Conservation (phyloP, 2,797 vertebrate genomes). For the Pteronotus mesoamericanus region DNA sequence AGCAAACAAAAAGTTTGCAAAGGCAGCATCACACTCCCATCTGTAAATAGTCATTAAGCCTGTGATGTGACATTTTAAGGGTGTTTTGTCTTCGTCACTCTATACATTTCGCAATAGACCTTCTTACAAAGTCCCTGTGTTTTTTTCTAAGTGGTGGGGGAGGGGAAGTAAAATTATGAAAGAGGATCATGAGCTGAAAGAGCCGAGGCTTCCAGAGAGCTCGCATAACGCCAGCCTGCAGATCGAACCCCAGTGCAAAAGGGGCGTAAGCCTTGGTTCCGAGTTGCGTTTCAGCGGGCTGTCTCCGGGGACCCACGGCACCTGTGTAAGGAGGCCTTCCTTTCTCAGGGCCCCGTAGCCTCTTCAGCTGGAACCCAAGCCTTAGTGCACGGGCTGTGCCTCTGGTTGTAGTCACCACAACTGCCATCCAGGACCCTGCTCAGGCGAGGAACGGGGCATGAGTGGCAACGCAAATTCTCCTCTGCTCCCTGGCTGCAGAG, state of each 20-base stretch:
- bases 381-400: neutral
- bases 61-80: neutral
- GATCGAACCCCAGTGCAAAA: neutral
- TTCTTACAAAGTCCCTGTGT: neutral
- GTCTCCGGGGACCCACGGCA: neutral
- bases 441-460: neutral
- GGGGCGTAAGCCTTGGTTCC: neutral
- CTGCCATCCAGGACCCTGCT: neutral
- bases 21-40: neutral
- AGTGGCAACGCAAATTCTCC: neutral
- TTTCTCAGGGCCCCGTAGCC: neutral
- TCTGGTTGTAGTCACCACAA: neutral
- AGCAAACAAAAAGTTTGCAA: neutral
- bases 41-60: neutral
- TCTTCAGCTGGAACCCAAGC: neutral
- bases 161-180: neutral
- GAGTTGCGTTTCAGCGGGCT: neutral
- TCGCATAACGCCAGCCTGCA: neutral
- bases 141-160: neutral
- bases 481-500: neutral
- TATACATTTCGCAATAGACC: neutral
- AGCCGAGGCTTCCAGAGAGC: neutral
- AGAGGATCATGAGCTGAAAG: neutral
- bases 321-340: neutral
- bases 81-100: constrained; percentile 1